Evolutionary conservation across 2,113 vertebrate genomes (phyloP), one percentile per base, ranked within the genome.

Genomic region (Sakesphorus luctuosus): DNA sequence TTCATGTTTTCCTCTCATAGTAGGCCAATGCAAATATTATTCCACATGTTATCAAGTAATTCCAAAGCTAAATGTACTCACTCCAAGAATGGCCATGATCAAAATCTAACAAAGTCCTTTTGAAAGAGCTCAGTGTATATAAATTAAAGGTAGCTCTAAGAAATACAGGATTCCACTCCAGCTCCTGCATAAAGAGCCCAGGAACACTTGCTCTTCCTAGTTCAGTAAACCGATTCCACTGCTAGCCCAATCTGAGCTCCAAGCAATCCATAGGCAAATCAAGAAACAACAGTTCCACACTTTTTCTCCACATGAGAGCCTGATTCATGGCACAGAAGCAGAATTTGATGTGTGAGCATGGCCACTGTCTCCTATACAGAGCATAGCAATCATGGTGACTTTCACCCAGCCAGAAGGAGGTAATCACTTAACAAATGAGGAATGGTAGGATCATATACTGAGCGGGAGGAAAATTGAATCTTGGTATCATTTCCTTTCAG

Each of bases 21-120:
- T 7, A 92, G 66, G 89, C 96, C 96, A 97, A 96, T 44, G 67
- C 94, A 97, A 97, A 97, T 97, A 97, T 97, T 97, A 96, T 97
- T 96, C 88, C 96, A 97, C 94, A 91, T 97, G 97, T 94, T 97
- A 97, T 97, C 97, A 96, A 97, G 93, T 96, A 94, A 97, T 97
- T 97, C 90, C 61, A 89, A 97, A 97, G 81, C 76, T 94, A 94
- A 95, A 96, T 71, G 69, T 93, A 90, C 91, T 97, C 84, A 80
- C 59, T n/a, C 92, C 75, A 91, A 95, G 83, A 95, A 96, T 52
- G 46, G 76, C 76, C 87, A 62, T 81, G 90, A 97, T 94, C 90
- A 94, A 96, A 96, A 96, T 85, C 87, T 94, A 82, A 68, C 76
- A 72, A 90, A 84, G 50, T 72, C n/a, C 31, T 89, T 96, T 73